phyloP scores from a whole-genome alignment of 1,140 invertebrate species.

The Calephelis virginiensis region DNA sequence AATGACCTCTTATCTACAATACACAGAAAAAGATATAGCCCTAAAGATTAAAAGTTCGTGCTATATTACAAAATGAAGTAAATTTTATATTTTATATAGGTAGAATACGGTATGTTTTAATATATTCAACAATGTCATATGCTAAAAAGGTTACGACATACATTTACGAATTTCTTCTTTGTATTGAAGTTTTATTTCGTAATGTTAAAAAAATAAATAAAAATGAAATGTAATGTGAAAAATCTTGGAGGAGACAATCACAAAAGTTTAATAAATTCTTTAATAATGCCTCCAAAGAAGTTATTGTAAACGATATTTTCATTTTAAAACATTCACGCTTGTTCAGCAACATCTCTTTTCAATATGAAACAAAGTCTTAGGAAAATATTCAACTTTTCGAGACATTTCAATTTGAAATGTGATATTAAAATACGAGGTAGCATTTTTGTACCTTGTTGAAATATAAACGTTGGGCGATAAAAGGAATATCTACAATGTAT shows the following conservation, averaged over 20 bases:
- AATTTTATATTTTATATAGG: no score
- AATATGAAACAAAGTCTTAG: slow-evolving; percentile 21
- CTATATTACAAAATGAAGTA: no score
- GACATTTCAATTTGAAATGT: slow-evolving; percentile 29
- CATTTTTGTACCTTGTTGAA: slow-evolving; percentile 36
- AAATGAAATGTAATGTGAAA: neutral
- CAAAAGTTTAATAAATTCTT: slow-evolving; percentile 7
- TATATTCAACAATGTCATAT: no score
- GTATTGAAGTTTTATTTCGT: no score
- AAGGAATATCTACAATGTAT: slow-evolving; percentile 7
- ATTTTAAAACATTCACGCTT: slow-evolving; percentile 14
- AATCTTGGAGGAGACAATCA: neutral
- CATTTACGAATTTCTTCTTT: no score
- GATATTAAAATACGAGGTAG: slow-evolving; percentile 39
- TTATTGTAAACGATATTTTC: slow-evolving; percentile 14
- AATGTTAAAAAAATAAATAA: neutral
- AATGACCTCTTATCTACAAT: no score
- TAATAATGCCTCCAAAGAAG: slow-evolving; percentile 8
- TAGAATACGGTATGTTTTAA: no score
- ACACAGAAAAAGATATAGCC: no score
- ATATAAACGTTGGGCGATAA: slow-evolving; percentile 24
- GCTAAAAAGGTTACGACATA: no score
- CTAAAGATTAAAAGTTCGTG: no score
- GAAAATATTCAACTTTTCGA: slow-evolving; percentile 31
- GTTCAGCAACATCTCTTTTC: slow-evolving; percentile 15